Base-by-base conservation (phyloP, 2,113 vertebrate genomes). In the Chroicocephalus ridibundus region DNA sequence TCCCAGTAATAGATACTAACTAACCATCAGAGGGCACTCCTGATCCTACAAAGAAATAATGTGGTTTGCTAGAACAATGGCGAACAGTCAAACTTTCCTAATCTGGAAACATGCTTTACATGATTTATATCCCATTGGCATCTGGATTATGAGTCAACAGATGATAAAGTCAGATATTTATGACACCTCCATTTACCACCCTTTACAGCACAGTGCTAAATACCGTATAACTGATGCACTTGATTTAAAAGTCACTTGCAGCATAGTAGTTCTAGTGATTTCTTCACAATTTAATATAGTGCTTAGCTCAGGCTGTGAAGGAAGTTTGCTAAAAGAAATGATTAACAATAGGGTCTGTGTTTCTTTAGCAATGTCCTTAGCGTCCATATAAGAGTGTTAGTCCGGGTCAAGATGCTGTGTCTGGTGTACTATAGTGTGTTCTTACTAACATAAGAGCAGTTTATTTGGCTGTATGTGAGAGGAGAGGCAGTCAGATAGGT, bases 141-240 rank as follows among this genome's bases (percentile, higher is more conserved):
- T 98, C 94, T 97, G 97, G 96, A 96, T 94, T 97, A 96, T 88
- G 96, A 97, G 95, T 94, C 97, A 97, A 97, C 97, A 97, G 97
- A 97, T 95, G 95, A 98, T 97, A 97, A 97, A 97, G 80, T 87
- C 96, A 94, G 91, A 97, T 98, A 97, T 98, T 98, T 97, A 96
- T 96, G 96, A 97, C 78, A 86, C 96, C 88, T 97, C 54, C 84
- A 64, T 94, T 97, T 97, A 93, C 90, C 96, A 96, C 96, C 61
- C 94, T 96, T 92, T 90, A 88, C 95, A 95, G 70, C 93, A 92
- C 91, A 94, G 94, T 81, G 92, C 94, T 98, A 97, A 97, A 96
- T 93, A 96, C 91, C 7, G 2, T 92, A 74, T 90, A 94, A 97
- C 95, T 93, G 94, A 97, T 89, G 88, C 79, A 93, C 96, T 97